Evolutionary conservation across 2,113 vertebrate species (phyloP).

Genomic region (Hydropotes inermis): DNA sequence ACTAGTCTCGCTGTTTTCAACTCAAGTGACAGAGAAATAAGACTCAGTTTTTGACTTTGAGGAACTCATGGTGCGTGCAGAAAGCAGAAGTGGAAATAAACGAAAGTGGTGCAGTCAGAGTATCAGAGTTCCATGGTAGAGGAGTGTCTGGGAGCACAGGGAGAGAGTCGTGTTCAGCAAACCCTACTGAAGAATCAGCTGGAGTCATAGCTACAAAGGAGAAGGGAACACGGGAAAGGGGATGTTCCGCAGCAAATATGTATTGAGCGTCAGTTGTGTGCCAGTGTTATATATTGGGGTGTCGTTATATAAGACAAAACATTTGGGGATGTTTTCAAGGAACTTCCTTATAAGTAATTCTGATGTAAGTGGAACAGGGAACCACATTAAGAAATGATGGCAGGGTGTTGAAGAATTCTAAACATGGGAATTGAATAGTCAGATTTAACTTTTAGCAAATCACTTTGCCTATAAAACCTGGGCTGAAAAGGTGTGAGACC

Average conservation of each 20-base stretch:
- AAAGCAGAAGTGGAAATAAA: conserved; percentile 13
- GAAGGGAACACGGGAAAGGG: background rate
- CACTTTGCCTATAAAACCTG: background rate
- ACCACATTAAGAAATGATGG: background rate
- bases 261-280: background rate
- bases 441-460: background rate
- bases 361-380: background rate
- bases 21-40: background rate
- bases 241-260: background rate
- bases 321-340: background rate
- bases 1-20: background rate
- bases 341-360: background rate
- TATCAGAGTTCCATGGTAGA: background rate
- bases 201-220: background rate
- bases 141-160: background rate
- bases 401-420: background rate
- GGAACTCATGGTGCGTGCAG: background rate
- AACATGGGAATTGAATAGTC: background rate
- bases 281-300: background rate
- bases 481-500: background rate
- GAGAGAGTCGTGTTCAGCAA: background rate
- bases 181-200: background rate
- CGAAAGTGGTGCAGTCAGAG: background rate
- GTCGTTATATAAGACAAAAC: background rate
- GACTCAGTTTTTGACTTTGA: background rate